Evolutionary conservation across 2,113 vertebrate species (phyloP).

Genomic region (Stigmatopora nigra): DNA sequence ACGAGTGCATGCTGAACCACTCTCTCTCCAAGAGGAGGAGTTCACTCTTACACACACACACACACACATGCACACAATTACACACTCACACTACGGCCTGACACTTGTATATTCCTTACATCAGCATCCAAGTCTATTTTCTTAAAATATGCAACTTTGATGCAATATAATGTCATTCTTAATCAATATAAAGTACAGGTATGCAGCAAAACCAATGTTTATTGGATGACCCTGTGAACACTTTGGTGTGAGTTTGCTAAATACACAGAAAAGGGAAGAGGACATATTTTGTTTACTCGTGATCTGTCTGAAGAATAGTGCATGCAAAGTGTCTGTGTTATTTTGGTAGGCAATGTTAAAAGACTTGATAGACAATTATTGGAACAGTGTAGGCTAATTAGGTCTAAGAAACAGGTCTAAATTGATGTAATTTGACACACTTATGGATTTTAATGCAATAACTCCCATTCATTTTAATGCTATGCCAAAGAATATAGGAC

Average conservation of each 20-base stretch:
- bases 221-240: constrained; percentile 35
- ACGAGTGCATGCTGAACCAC: neutral
- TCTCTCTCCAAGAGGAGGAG: constrained; percentile 8
- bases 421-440: too few relatives aligned
- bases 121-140: neutral
- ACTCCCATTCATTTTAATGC: too few relatives aligned
- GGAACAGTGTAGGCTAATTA: neutral
- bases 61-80: neutral
- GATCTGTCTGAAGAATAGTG: neutral
- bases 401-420: too few relatives aligned
- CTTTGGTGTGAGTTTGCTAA: constrained; percentile 55
- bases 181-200: constrained; percentile 14
- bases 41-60: neutral
- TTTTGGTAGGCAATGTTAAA: neutral
- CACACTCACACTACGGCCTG: neutral
- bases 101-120: neutral
- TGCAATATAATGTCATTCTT: neutral
- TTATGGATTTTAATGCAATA: too few relatives aligned
- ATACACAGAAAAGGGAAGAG: constrained; percentile 41
- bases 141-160: neutral
- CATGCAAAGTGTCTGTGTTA: neutral
- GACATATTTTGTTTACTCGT: constrained; percentile 43
- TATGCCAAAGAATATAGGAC: too few relatives aligned
- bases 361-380: neutral
- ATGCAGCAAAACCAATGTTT: constrained; percentile 51